Base-by-base conservation (phyloP, 2,797 vertebrate species). In the Sardinella longiceps region DNA sequence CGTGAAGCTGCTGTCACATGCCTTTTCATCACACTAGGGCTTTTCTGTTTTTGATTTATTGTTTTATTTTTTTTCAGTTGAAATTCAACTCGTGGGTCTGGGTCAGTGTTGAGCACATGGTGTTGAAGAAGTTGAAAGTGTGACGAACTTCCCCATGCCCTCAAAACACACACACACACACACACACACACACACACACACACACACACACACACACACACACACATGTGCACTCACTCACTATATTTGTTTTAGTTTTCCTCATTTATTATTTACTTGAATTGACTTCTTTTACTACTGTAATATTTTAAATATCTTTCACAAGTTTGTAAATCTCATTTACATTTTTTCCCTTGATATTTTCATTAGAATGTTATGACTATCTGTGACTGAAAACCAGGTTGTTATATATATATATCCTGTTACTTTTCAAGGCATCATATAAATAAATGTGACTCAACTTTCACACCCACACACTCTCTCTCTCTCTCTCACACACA, bases 1-100 rank as follows among this genome's bases (percentile, higher is more conserved):
- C 39, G 66, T 77, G 37, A 77, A 77, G 37, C 15, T 77, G 12
- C 30, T 33, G 18, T 77, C 70, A 77, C 70, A 77, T 77, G 70
- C 12, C 15, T 77, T 39, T 74, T 74, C 1, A 20, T 39, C 28
- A 37, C 28, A 33, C 25, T 11, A 0, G 12, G 63, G 63, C 28
- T 10, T 70, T 70, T 70, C 63, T 30, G 14, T 33, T 70, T 43
- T n/a, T n/a, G n/a, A n/a, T n/a, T n/a, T n/a, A n/a, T n/a, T 43
- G 43, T 43, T 43, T 43, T 43, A 7, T 48, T 48, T 48, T 20
- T 74, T 74, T 10, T 11, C 33, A 23, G 66, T 37, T 70, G 33
- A 39, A 39, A 74, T 74, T 18, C 7, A 74, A 20, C 66, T 39
- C 5, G 66, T 74, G 33, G 18, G 66, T 37, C 25, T 66, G 28